phyloP scores from a whole-genome alignment of 2,113 vertebrate species.

The Odontophorus gujanensis region DNA sequence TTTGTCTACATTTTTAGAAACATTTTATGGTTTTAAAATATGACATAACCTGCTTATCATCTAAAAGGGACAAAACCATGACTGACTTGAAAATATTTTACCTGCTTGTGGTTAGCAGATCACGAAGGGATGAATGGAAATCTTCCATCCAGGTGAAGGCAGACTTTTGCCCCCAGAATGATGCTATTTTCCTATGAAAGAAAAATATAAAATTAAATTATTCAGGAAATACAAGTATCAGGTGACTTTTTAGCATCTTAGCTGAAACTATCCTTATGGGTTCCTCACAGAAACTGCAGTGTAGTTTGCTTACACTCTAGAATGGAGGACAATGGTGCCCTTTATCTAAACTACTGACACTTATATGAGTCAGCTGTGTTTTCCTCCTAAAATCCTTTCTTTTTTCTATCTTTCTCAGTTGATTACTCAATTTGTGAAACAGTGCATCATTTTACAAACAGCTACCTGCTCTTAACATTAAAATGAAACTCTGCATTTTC shows the following conservation, averaged over 20 bases:
- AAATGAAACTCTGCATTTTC: background rate
- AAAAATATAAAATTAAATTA: background rate
- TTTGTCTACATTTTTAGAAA: background rate
- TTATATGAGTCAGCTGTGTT: background rate
- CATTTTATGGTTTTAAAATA: background rate
- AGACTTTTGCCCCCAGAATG: background rate
- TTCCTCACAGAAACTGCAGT: background rate
- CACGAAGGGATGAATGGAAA: background rate
- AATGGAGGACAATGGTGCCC: background rate
- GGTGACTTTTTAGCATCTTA: background rate
- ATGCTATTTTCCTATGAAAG: background rate
- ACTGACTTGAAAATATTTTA: background rate
- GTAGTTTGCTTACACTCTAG: background rate
- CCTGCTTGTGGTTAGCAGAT: background rate
- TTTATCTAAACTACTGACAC: background rate
- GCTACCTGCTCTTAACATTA: background rate
- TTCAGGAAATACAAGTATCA: background rate
- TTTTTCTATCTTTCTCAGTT: background rate
- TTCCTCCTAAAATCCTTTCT: background rate
- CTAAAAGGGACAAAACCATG: background rate
- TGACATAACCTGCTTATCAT: background rate
- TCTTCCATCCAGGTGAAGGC: background rate
- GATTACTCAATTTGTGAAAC: background rate
- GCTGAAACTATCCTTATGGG: background rate
- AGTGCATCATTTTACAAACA: background rate